A percentile compares a stretch with the other conserved stretches of the same genome.
phyloP scores from a whole-genome alignment of 2,113 vertebrate species.

The Spheniscus mendiculus region DNA sequence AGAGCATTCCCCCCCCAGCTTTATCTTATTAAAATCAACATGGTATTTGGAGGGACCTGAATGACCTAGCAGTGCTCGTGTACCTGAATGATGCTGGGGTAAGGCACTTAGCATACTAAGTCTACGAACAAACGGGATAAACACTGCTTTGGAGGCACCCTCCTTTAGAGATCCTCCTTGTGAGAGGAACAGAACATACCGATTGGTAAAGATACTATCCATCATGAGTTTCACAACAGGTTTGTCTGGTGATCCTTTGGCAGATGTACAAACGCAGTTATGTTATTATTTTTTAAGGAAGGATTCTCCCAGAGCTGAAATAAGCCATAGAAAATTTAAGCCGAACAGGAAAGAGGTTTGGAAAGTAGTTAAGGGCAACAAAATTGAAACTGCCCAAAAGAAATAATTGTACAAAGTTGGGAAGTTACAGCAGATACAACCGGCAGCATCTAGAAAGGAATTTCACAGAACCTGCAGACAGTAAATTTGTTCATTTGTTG shows the following conservation, averaged over 20 bases:
- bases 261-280: neutral
- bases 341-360: neutral
- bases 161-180: neutral
- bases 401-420: neutral
- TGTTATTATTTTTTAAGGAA: neutral
- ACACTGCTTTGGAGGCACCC: neutral
- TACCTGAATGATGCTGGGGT: neutral
- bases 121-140: neutral
- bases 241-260: neutral
- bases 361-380: neutral
- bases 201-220: neutral
- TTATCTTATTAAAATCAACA: neutral
- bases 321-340: neutral
- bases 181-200: neutral
- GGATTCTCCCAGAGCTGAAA: neutral
- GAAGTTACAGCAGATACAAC: neutral
- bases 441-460: neutral
- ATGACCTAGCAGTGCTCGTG: neutral
- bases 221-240: neutral
- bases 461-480: neutral
- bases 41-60: neutral
- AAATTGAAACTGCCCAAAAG: neutral
- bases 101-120: neutral
- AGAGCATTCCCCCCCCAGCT: fast-evolving
- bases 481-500: neutral